Conservation (phyloP, 30 jellyfish, hydroid and myxozoan species). For the Hydractinia symbiolongicarpus region DNA sequence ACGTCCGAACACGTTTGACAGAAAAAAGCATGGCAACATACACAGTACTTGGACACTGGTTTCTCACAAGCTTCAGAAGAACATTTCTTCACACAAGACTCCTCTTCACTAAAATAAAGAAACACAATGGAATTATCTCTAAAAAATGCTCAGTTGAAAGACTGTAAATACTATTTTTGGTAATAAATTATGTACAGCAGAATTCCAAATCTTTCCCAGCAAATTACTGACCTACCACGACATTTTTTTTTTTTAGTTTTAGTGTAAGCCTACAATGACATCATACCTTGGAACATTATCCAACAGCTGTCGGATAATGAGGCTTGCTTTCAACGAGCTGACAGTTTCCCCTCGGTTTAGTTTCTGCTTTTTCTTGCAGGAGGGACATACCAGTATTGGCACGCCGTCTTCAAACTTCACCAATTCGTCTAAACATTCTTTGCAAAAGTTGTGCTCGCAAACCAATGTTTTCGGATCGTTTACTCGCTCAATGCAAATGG, state of each 20-base stretch:
- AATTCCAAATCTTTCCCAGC: too few species aligned
- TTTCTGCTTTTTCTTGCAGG: not conserved
- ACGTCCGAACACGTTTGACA: not conserved
- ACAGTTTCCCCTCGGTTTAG: not conserved
- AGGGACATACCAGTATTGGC: not conserved
- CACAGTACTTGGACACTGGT: constrained; percentile 6
- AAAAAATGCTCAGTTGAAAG: too few species aligned
- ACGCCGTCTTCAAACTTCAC: not conserved
- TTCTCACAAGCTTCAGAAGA: too few species aligned
- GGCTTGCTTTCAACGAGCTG: not conserved
- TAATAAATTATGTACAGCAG: too few species aligned
- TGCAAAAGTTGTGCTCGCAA: not conserved
- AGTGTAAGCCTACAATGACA: too few species aligned
- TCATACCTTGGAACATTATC: too few species aligned
- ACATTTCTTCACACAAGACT: too few species aligned
- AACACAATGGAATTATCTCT: too few species aligned
- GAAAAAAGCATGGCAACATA: not conserved
- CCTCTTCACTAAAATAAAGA: too few species aligned
- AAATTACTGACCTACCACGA: too few species aligned
- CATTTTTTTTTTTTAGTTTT: too few species aligned
- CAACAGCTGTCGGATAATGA: not conserved
- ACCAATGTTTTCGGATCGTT: not conserved
- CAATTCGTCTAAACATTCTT: constrained; percentile 15
- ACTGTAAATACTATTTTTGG: too few species aligned
- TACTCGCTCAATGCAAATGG: not conserved